phyloP scores from a whole-genome alignment of 2,113 vertebrate species.

The Nestor notabilis region DNA sequence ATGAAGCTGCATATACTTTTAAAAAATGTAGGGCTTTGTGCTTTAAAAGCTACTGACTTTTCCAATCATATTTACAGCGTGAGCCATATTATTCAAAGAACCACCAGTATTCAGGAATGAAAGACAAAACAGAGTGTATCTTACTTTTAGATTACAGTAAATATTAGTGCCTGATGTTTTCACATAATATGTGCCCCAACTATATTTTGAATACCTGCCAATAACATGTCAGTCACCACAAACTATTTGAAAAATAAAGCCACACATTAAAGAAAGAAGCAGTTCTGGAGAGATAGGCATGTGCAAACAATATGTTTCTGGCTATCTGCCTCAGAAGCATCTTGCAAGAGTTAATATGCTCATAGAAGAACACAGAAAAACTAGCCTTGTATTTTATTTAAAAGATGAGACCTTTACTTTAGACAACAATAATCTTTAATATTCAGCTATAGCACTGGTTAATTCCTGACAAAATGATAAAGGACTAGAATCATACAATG shows the following conservation, averaged over 20 bases:
- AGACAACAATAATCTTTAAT: background rate
- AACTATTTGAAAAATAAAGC: background rate
- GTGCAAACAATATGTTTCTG: background rate
- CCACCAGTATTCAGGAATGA: background rate
- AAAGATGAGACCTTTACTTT: background rate
- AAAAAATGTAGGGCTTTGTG: background rate
- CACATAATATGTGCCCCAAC: background rate
- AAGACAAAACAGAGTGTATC: background rate
- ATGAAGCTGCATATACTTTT: background rate
- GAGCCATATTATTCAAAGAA: background rate
- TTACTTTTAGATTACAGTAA: background rate
- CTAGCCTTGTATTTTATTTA: background rate
- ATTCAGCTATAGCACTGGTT: background rate
- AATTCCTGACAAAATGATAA: slow-evolving; percentile 24
- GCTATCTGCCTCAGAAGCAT: background rate
- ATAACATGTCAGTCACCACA: background rate
- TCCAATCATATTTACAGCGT: background rate
- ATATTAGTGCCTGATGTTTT: background rate
- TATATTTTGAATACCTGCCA: background rate
- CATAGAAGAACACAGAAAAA: background rate
- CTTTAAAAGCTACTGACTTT: background rate
- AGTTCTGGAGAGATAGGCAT: background rate
- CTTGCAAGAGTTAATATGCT: background rate
- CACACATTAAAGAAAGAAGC: background rate
- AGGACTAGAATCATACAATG: background rate